Evolutionary conservation across 2,888 invertebrate genomes (phyloP), one percentile per base, ranked within the genome.

Genomic region (Petrolisthes manimaculis): DNA sequence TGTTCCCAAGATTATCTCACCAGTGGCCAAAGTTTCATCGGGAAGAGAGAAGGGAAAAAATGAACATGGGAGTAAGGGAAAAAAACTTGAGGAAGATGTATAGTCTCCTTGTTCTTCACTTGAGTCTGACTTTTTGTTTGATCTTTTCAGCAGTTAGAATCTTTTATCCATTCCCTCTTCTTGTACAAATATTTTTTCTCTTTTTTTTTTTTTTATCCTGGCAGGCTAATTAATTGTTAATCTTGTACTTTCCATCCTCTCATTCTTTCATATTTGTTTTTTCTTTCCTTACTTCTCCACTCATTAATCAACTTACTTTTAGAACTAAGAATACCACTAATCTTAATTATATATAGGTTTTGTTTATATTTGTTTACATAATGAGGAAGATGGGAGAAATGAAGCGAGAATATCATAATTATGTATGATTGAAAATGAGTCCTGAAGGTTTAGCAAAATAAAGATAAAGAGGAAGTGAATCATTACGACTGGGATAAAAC

Each of bases 1-100:
- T 71, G n/a, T 71, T 21, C 21, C 71, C 71, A 12, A 21, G 71
- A 71, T 71, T 71, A 71, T 71, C 71, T 71, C 71, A n/a, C 71
- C 61, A 61, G 61, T 18, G 61, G 9, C 61, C 71, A 71, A 71
- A 71, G 71, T 71, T 71, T 71, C 71, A 14, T 12, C 21, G 18
- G 14, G 54, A 14, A 53, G 78, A 79, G 12, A 53, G 78, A 54
- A 18, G 18, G 78, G 1, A 54, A 51, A 37, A 37, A 14, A 37
- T 37, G 77, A 37, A 37, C 21, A 77, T 77, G 14, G 37, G 1
- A 37, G 51, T 4, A 37, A 1, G 51, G 77, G 14, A 5, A 77
- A 37, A 77, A 37, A 37, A 37, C 2, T 1, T n/a, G 78, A 79
- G 54, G 18, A 54, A n/a, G 78, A 53, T 9, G 37, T 24, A 77